phyloP scores from a whole-genome alignment of 2,797 vertebrate genomes.

The Chromis chromis region DNA sequence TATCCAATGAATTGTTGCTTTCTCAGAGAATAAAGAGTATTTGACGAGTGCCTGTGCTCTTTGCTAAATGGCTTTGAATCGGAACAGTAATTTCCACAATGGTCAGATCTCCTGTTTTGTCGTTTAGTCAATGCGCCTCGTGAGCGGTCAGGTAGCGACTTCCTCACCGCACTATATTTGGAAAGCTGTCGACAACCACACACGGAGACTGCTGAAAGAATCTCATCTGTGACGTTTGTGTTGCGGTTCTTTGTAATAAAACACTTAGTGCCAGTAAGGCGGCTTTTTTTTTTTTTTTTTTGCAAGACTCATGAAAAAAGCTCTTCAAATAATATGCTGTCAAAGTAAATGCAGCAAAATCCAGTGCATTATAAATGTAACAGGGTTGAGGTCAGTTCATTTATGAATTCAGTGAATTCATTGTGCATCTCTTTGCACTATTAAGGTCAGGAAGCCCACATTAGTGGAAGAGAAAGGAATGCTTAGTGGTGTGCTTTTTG shows the following conservation, averaged over 20 bases:
- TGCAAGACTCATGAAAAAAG: neutral
- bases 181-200: constrained; percentile 1
- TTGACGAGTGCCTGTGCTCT: neutral
- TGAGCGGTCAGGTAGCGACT: constrained; percentile 24
- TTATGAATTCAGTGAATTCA: constrained; percentile 9
- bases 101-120: constrained; percentile 33
- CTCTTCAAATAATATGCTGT: neutral
- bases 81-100: constrained; percentile 45
- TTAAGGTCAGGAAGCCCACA: neutral
- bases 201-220: constrained; percentile 9
- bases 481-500: neutral
- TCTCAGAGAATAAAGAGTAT: constrained; percentile 9
- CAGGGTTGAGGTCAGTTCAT: neutral
- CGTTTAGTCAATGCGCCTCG: constrained; percentile 14
- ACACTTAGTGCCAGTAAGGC: neutral
- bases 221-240: constrained; percentile 5
- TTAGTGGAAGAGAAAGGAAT: neutral
- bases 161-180: constrained; percentile 1
- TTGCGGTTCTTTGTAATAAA: constrained; percentile 10
- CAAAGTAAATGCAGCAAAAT: neutral
- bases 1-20: constrained; percentile 56
- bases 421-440: neutral
- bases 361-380: neutral
- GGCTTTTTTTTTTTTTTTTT: constrained; percentile 5
- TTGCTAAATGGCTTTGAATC: constrained; percentile 46